Percentiles rank a stretch among this genome's conserved stretches.
Evolutionary conservation across 2,797 vertebrate species (phyloP).

Genomic region (Anguilla obscura): DNA sequence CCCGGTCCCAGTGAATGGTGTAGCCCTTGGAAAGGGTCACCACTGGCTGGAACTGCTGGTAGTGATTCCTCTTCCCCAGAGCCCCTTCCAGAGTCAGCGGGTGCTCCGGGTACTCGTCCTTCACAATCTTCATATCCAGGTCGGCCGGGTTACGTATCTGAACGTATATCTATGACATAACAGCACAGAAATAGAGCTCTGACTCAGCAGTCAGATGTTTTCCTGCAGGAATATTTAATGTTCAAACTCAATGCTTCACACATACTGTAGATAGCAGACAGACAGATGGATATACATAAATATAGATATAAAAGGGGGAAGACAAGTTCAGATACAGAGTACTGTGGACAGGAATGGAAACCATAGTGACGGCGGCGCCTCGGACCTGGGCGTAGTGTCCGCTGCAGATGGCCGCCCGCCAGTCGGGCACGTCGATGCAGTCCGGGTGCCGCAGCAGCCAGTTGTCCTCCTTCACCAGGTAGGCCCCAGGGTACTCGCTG

Average conservation of each 20-base stretch:
- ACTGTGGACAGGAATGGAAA: slow-evolving; percentile 5
- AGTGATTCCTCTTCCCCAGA: slow-evolving; percentile 86
- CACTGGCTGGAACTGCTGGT: slow-evolving; percentile 97
- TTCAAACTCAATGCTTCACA: too few species aligned
- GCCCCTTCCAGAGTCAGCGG: slow-evolving; percentile 86
- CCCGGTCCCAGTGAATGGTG: slow-evolving; percentile 92
- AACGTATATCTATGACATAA: slow-evolving; percentile 81
- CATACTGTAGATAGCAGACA: neutral
- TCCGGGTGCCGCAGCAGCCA: slow-evolving; percentile 92
- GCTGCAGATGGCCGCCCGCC: slow-evolving; percentile 93
- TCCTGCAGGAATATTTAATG: too few species aligned
- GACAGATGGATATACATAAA: neutral
- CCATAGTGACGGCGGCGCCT: neutral
- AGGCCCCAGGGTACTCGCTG: slow-evolving; percentile 92
- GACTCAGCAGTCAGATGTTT: too few species aligned
- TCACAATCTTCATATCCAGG: slow-evolving; percentile 86
- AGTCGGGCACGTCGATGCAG: slow-evolving; percentile 91
- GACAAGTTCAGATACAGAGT: neutral
- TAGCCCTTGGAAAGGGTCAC: slow-evolving; percentile 87
- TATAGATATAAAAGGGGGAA: neutral
- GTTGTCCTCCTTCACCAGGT: slow-evolving; percentile 92
- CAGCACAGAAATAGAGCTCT: neutral
- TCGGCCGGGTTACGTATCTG: slow-evolving; percentile 86
- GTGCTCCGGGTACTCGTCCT: slow-evolving; percentile 82
- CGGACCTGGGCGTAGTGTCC: slow-evolving; percentile 90